Evolutionary conservation across 2,888 invertebrate species (phyloP).

Genomic region (Gasteruption jaculator): DNA sequence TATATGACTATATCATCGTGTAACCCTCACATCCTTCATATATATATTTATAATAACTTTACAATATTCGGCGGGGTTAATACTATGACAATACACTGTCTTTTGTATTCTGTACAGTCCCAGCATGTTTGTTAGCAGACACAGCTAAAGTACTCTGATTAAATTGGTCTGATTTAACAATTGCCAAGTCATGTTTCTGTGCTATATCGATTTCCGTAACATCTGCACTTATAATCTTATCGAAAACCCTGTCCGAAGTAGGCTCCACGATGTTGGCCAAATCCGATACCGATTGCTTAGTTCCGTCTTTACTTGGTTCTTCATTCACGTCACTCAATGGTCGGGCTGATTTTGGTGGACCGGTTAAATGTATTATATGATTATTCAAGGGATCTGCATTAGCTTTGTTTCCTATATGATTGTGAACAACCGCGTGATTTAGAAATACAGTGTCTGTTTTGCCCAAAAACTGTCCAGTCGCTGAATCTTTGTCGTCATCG

Average conservation of each 20-base stretch:
- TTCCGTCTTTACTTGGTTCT: constrained; percentile 14
- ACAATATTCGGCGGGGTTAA: constrained; percentile 41
- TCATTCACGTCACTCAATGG: constrained; percentile 19
- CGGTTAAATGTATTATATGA: constrained; percentile 36
- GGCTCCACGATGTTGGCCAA: constrained; percentile 27
- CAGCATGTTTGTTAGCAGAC: constrained; percentile 21
- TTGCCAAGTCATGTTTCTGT: constrained; percentile 32
- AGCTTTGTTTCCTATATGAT: constrained; percentile 36
- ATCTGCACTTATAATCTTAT: constrained; percentile 35
- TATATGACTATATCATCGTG: constrained; percentile 45
- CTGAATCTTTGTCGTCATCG: constrained; percentile 27
- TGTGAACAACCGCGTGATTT: constrained; percentile 39
- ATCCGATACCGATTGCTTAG: constrained; percentile 16
- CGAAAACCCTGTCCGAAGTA: constrained; percentile 31
- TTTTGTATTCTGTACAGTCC: constrained; percentile 27
- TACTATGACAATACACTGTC: constrained; percentile 38
- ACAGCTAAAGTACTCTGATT: constrained; percentile 29
- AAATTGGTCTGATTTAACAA: constrained; percentile 33
- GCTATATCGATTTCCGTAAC: constrained; percentile 39
- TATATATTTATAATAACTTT: constrained; percentile 28
- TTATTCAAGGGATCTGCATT: constrained; percentile 29
- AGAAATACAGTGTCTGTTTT: constrained; percentile 38
- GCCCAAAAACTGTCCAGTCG: constrained; percentile 34
- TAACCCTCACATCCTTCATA: constrained; percentile 26
- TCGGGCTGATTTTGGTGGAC: constrained; percentile 30